Evolutionary conservation across 2,888 invertebrate species (phyloP).

Genomic region (Boloria selene): DNA sequence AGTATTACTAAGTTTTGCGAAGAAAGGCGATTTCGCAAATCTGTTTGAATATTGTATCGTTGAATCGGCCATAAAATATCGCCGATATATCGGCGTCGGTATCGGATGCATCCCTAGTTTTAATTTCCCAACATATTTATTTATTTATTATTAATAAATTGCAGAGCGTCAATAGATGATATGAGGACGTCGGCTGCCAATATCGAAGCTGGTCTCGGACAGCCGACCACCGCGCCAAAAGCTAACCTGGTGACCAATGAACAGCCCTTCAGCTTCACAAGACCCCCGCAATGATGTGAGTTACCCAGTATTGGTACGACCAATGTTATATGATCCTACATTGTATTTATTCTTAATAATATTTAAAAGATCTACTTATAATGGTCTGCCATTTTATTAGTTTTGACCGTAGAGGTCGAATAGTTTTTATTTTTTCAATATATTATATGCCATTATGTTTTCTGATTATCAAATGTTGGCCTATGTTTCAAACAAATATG

Average conservation of each 20-base stretch:
- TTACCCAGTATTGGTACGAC: background rate
- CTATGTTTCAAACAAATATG: no score
- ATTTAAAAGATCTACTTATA: slow-evolving; percentile 1
- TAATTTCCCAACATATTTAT: no score
- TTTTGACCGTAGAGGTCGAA: background rate
- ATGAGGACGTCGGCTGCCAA: slow-evolving; percentile 88
- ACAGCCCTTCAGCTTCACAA: slow-evolving; percentile 89
- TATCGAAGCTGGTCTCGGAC: slow-evolving; percentile 66
- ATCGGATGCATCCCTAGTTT: no score
- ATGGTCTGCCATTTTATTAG: slow-evolving; percentile 10
- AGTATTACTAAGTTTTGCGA: no score
- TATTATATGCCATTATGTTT: no score
- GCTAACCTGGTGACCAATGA: slow-evolving; percentile 91
- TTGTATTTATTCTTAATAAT: slow-evolving; percentile 9
- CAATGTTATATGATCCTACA: slow-evolving; percentile 1
- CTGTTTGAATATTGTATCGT: no score
- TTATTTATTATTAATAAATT: background rate
- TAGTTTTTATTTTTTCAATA: no score
- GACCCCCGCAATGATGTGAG: slow-evolving; percentile 76
- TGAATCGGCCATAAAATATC: no score
- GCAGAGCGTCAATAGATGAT: slow-evolving; percentile 89
- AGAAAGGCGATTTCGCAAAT: no score
- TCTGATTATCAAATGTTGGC: no score
- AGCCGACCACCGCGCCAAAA: slow-evolving; percentile 83
- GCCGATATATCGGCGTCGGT: no score